Base-by-base conservation (phyloP, 2,797 vertebrate genomes). In the Urophycis tenuis region DNA sequence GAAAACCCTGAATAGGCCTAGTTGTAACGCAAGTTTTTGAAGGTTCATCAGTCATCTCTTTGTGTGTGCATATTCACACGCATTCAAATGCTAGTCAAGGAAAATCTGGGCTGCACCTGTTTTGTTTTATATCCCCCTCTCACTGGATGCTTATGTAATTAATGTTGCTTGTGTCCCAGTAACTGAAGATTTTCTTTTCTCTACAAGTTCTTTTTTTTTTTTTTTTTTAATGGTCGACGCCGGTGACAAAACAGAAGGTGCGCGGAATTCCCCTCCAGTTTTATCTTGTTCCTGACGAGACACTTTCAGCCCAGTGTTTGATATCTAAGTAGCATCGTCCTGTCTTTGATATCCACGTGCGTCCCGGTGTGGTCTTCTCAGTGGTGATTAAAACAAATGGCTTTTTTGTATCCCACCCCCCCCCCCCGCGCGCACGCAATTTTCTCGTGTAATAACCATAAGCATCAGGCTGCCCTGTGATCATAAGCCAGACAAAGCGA, bases 321-420 rank as follows among this genome's bases (percentile, higher is more conserved):
- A 53, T 53, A 53, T 53, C 17, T 53, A 22, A 22, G 49, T 53
- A 53, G 49, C 22, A n/a, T 15, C 19, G 17, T 53, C 17, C 49
- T n/a, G 49, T 53, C 45, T 53, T 53, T 53, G 45, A 53, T 53
- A 53, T 53, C 5, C 9, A 6, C 19, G 19, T 53, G 49, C 8
- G 8, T 53, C 49, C 49, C 7, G 49, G 19, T 53, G 49, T 6
- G 49, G 15, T 53, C 49, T 22, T n/a, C 49, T 0, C 35, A n/a
- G 75, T 76, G 75, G 67, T 84, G 76, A 82, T 87, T 85, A 83
- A 85, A 85, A 80, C 72, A 78, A 82, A 80, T 75, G 5, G 73
- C 35, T 15, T 41, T 1, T 29, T 71, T 77, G n/a, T 32, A 11
- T 39, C 14, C 7, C 7, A 7, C 33, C 3, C 7, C 33, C 3